Conservation (phyloP, 2,113 vertebrate genomes). For the Aptenodytes forsteri region DNA sequence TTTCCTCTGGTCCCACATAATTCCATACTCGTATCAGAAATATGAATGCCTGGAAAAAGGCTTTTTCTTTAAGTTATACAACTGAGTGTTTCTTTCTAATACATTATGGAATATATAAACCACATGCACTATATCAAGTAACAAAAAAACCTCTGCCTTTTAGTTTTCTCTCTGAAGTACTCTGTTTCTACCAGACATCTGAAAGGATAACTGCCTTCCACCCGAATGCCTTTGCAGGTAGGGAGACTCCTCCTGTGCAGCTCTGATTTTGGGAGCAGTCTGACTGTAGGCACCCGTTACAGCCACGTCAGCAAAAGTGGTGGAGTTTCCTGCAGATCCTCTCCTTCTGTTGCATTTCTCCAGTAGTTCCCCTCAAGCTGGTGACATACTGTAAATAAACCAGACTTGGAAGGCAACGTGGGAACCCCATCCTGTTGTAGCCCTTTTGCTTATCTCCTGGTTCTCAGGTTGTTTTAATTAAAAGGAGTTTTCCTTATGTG, state of each 20-base stretch:
- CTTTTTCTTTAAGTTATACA: neutral
- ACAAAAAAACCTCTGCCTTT: neutral
- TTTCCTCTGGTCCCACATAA: neutral
- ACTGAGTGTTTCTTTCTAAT: neutral
- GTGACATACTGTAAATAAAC: too few species aligned
- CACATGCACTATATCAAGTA: too few species aligned
- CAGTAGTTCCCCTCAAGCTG: neutral
- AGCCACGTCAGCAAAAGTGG: neutral
- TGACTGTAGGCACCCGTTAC: rapidly evolving
- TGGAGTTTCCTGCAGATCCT: neutral
- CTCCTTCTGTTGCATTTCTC: neutral
- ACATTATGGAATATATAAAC: neutral
- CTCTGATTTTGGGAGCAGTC: neutral
- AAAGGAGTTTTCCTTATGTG: neutral
- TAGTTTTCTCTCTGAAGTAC: neutral
- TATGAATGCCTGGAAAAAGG: neutral
- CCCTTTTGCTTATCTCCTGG: neutral
- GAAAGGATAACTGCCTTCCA: neutral
- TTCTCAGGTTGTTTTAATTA: neutral
- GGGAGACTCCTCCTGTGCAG: neutral
- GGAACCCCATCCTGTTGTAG: neutral
- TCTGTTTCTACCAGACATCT: neutral
- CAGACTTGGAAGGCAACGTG: neutral
- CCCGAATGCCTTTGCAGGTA: rapidly evolving
- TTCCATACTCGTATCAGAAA: neutral